Base-by-base conservation (phyloP, 2,888 invertebrate species). In the Melitaea athalia region DNA sequence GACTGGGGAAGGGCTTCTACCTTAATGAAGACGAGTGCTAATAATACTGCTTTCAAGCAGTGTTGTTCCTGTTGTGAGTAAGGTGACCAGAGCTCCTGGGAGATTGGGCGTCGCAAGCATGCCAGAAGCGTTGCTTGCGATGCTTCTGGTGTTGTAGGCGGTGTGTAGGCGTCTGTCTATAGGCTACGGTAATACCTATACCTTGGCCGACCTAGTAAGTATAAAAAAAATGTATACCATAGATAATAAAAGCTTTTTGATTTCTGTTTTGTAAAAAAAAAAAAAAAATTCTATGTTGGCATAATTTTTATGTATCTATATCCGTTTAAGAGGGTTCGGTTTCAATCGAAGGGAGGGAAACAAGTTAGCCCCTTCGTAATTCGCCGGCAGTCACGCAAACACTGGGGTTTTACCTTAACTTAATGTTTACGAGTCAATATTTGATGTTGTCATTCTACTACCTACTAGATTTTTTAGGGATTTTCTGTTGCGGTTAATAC, bases 361-460 rank as follows among this genome's bases (percentile, higher is more conserved):
- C 10, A 33, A 42, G 38, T 57, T 42, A 33, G 7, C 38, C 15
- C 42, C 57, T 57, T 42, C n/a, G 57, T 57, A 15, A 42, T 38
- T 38, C 8, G 15, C 38, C 57, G 57, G 4, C 4, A 15, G 57
- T 42, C 57, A 57, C 57, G 57, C 57, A 57, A 57, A 5, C 11
- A 31, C 42, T 42, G 57, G 57, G 24, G 57, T 57, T 42, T 57
- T 15, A 57, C 57, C 55, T 8, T 12, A 14, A 33, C 55, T 8
- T 12, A 14, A 33, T 55, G 33, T 55, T 55, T 33, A 53, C 11
- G 53, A 38, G 11, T 52, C 17, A 52, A 17, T 17, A 17, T 55
- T 33, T 38, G 17, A 11, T n/a, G 33, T 55, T 33, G 17, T 24
- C 33, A 55, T 55, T 10, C 7, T 24, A 52, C 2, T n/a, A 49